Evolutionary conservation across 2,797 vertebrate genomes (phyloP).

Genomic region (Esox masquinongy): DNA sequence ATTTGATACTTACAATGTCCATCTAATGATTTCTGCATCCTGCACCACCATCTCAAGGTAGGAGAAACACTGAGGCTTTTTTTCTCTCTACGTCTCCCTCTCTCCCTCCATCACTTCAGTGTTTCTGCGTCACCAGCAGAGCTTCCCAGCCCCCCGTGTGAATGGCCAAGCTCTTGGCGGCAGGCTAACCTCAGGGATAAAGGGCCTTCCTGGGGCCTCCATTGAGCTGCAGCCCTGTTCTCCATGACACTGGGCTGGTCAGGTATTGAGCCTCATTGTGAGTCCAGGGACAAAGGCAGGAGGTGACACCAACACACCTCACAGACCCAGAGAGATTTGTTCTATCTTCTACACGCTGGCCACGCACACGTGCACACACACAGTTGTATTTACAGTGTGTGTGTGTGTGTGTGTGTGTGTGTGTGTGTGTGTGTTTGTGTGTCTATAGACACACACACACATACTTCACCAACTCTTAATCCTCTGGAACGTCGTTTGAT

Average conservation of each 20-base stretch:
- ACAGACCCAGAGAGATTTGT: not conserved
- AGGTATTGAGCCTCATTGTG: slow-evolving; percentile 42
- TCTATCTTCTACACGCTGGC: no score
- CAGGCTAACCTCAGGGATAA: slow-evolving; percentile 33
- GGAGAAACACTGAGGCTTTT: no score
- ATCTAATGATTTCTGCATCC: not conserved
- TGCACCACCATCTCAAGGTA: not conserved
- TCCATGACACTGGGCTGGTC: slow-evolving; percentile 31
- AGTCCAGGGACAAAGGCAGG: slow-evolving; percentile 37
- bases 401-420: no score
- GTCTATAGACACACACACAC: not conserved
- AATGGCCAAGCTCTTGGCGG: slow-evolving; percentile 26
- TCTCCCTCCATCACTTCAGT: not conserved
- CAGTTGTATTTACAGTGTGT: not conserved
- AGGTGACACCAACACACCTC: slow-evolving; percentile 22
- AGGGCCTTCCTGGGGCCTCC: slow-evolving; percentile 30
- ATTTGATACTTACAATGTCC: not conserved
- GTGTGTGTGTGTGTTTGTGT: no score
- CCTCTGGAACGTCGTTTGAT: slow-evolving; percentile 34
- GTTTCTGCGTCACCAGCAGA: not conserved
- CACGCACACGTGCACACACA: not conserved
- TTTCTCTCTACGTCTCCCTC: not conserved
- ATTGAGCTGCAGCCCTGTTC: slow-evolving; percentile 38
- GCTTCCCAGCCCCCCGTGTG: slow-evolving; percentile 28
- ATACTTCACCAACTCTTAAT: no score